These are phyloP conservation scores for Entomobrya proxima DNA, from an alignment of 2,888 invertebrate genomes.

Conservation along the genomic window DNA sequence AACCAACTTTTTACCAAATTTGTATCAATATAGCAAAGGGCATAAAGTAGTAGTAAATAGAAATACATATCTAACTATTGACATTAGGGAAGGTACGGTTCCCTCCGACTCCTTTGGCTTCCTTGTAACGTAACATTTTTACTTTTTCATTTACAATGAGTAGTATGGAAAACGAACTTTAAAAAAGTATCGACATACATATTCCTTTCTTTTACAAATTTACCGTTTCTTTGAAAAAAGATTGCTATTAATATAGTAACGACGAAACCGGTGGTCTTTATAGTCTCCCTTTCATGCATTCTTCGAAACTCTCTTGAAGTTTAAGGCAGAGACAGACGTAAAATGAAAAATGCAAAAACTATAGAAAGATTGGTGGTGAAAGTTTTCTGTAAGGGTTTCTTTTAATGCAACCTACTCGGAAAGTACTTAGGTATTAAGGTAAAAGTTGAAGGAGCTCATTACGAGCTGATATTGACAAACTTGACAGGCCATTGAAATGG, in stretches of 20 bases:
- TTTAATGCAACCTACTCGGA: constrained; percentile 12
- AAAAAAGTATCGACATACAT: constrained; percentile 13
- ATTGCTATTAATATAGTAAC: constrained; percentile 16
- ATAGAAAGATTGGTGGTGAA: constrained; percentile 11
- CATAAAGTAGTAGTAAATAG: neutral
- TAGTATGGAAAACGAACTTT: neutral
- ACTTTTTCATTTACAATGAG: neutral
- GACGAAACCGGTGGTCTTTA: constrained; percentile 4
- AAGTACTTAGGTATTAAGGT: constrained; percentile 44
- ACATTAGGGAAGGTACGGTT: neutral
- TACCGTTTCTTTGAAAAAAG: neutral
- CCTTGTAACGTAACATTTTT: neutral
- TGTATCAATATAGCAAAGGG: neutral
- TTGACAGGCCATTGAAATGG: constrained; percentile 65
- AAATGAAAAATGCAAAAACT: constrained; percentile 53
- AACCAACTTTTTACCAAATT: neutral
- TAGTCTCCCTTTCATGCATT: neutral
- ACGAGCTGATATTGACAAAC: constrained; percentile 63
- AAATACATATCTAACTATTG: neutral
- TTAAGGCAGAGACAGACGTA: constrained; percentile 13
- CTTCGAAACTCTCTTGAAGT: neutral
- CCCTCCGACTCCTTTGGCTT: neutral
- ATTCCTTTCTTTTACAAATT: constrained; percentile 16
- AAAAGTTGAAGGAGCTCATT: constrained; percentile 63
- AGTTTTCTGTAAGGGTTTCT: constrained; percentile 11